A percentile compares a stretch with the other conserved stretches of the same genome.
phyloP scores from a whole-genome alignment of 2,113 vertebrate genomes.

The Percopsis transmontana region DNA sequence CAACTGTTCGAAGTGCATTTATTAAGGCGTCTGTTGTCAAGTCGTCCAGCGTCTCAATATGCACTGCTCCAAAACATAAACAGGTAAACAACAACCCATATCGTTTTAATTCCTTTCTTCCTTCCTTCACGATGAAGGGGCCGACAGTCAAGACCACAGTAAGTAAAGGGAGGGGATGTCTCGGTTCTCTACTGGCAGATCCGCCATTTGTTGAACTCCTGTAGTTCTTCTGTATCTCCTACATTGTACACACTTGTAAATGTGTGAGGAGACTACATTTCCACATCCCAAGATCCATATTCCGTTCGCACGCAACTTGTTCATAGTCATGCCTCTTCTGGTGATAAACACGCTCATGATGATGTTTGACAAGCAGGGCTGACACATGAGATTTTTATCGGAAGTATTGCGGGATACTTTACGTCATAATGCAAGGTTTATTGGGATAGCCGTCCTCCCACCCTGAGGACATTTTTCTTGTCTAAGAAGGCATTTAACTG shows the following conservation, averaged over 20 bases:
- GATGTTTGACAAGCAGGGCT: slow-evolving; percentile 25
- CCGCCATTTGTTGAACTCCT: neutral
- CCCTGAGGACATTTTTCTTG: slow-evolving; percentile 18
- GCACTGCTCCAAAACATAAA: slow-evolving; percentile 14
- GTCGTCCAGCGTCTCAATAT: slow-evolving; percentile 21
- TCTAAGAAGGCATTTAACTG: slow-evolving; percentile 24
- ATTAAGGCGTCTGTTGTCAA: slow-evolving; percentile 11
- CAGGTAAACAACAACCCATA: slow-evolving; percentile 15
- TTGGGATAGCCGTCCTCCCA: slow-evolving; percentile 25
- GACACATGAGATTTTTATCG: slow-evolving; percentile 32
- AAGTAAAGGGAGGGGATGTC: neutral
- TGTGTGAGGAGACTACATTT: neutral
- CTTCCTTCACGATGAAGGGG: slow-evolving; percentile 1
- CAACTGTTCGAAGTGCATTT: slow-evolving; percentile 4
- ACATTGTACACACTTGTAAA: neutral
- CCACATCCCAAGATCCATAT: slow-evolving; percentile 21
- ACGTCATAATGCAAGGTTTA: slow-evolving; percentile 22
- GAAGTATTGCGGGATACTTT: slow-evolving; percentile 27
- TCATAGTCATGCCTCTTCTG: slow-evolving; percentile 23
- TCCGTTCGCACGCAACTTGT: slow-evolving; percentile 15
- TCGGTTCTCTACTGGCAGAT: neutral
- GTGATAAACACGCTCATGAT: slow-evolving; percentile 21
- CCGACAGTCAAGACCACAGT: slow-evolving; percentile 9
- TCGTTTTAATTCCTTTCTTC: neutral
- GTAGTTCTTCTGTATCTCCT: neutral